Conservation (phyloP, 2,888 invertebrate genomes). For the Toxonevra muliebris region DNA sequence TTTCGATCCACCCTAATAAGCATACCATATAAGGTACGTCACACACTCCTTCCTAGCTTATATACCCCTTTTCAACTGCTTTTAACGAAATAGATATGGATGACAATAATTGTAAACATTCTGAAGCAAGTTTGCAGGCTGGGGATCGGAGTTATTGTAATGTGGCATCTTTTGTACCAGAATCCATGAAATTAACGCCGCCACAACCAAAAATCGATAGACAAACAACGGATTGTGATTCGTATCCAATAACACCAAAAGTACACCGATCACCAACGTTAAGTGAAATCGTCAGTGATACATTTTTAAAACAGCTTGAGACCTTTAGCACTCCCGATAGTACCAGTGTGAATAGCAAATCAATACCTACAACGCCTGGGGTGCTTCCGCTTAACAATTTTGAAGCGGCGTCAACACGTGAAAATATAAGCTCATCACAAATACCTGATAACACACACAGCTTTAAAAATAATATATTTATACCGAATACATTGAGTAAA, state of each 20-base stretch:
- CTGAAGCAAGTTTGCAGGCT: too few species aligned
- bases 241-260: constrained; percentile 35
- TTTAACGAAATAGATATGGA: too few species aligned
- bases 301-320: constrained; percentile 35
- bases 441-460: neutral
- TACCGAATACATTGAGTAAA: constrained; percentile 28
- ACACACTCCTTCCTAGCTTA: too few species aligned
- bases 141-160: constrained; percentile 58
- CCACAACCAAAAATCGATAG: constrained; percentile 19
- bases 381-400: constrained; percentile 37
- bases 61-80: too few species aligned
- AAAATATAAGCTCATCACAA: constrained; percentile 21
- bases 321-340: constrained; percentile 36
- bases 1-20: too few species aligned
- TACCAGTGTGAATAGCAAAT: constrained; percentile 29
- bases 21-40: too few species aligned
- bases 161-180: constrained; percentile 62
- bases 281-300: constrained; percentile 23
- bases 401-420: constrained; percentile 30
- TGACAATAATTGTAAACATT: too few species aligned
- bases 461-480: constrained; percentile 10
- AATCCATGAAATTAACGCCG: constrained; percentile 52
- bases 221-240: constrained; percentile 29
- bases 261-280: constrained; percentile 32
- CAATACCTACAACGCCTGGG: constrained; percentile 37